Percentiles rank a stretch among this genome's conserved stretches.
Conservation (phyloP, 2,797 vertebrate genomes). For the Gastrophryne carolinensis region DNA sequence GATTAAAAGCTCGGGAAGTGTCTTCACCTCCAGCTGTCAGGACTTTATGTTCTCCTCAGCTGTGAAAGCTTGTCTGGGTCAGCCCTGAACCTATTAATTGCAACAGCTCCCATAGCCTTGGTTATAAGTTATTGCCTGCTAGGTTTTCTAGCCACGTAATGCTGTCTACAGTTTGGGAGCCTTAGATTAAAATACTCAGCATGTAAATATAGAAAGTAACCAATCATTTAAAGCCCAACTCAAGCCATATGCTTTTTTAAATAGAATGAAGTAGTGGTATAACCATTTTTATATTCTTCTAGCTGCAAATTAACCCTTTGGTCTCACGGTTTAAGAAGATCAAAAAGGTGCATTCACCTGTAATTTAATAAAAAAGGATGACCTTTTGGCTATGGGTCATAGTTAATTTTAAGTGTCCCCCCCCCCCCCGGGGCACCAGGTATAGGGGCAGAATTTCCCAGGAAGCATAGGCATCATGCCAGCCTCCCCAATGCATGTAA, state of each 20-base stretch:
- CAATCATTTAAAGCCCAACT: too few species aligned
- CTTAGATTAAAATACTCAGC: not conserved
- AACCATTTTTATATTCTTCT: not conserved
- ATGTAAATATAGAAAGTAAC: too few species aligned
- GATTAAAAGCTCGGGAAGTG: not conserved
- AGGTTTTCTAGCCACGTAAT: not conserved
- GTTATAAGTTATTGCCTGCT: not conserved
- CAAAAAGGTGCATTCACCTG: too few species aligned
- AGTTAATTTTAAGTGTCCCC: too few species aligned
- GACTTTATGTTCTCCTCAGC: conserved; percentile 1
- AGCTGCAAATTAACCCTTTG: not conserved
- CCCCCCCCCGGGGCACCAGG: too few species aligned
- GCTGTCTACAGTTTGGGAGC: not conserved
- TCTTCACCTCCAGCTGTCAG: conserved; percentile 1
- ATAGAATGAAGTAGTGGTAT: not conserved
- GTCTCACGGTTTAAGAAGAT: not conserved
- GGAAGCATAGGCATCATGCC: too few species aligned
- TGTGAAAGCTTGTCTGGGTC: not conserved
- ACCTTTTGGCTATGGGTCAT: too few species aligned
- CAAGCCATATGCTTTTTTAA: not conserved
- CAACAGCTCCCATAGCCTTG: not conserved
- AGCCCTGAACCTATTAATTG: not conserved
- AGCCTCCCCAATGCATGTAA: too few species aligned
- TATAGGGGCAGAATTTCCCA: too few species aligned
- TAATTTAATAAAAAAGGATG: too few species aligned